Evolutionary conservation across 64 coral and sea anemone genomes (phyloP).

Genomic region (Anthopleura sola): DNA sequence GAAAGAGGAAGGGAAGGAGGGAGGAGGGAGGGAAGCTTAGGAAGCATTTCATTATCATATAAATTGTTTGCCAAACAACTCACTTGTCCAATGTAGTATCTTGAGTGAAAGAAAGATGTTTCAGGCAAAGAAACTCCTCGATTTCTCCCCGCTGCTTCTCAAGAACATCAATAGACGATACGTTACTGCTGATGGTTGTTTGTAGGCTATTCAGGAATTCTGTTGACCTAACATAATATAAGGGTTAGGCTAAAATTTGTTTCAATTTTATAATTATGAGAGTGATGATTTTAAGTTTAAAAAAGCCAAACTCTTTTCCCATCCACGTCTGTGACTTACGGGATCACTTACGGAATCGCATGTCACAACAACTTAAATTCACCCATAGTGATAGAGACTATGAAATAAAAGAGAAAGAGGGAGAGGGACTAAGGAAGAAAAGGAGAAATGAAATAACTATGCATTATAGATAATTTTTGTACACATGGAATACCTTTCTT

Average conservation of each 20-base stretch:
- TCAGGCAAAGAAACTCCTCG: conserved; percentile 28
- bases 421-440: no score
- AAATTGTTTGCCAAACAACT: background rate
- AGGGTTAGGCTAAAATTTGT: background rate
- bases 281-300: no score
- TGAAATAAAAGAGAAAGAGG: no score
- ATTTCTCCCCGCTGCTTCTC: conserved; percentile 1
- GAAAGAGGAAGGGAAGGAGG: no score
- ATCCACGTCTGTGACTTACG: no score
- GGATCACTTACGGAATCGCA: no score
- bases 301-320: no score
- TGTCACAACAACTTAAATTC: no score
- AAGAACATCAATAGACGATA: background rate
- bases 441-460: no score
- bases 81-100: conserved; percentile 42
- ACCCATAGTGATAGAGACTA: no score
- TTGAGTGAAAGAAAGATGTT: conserved; percentile 29
- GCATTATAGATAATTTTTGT: no score
- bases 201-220: background rate
- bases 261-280: no score
- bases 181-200: background rate
- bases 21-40: background rate
- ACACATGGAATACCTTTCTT: background rate
- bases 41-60: background rate
- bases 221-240: background rate